phyloP scores from a whole-genome alignment of 1,140 invertebrate species.

The Pseudomyrmex concolor region DNA sequence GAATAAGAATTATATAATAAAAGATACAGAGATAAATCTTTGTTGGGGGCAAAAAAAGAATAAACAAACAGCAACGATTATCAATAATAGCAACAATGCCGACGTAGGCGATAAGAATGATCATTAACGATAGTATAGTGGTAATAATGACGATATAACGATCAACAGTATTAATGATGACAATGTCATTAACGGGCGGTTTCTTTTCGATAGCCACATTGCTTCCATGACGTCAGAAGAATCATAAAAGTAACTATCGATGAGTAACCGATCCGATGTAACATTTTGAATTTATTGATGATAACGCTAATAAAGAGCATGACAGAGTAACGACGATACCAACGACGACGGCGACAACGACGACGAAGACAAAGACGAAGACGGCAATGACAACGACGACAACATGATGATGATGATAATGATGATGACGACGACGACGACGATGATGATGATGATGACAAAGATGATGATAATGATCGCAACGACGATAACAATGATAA shows the following conservation, averaged over 20 bases:
- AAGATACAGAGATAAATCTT: slow-evolving; percentile 2
- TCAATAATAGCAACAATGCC: slow-evolving; percentile 41
- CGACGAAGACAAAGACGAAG: slow-evolving; percentile 4
- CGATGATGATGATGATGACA: not conserved
- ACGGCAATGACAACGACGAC: not conserved
- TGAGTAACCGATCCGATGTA: too few species aligned
- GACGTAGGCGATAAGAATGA: slow-evolving; percentile 22
- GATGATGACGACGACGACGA: not conserved
- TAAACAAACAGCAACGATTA: slow-evolving; percentile 28
- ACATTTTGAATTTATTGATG: too few species aligned
- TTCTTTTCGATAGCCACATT: too few species aligned
- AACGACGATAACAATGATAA: not conserved
- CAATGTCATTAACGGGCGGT: too few species aligned
- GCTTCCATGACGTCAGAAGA: too few species aligned
- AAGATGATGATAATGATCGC: not conserved
- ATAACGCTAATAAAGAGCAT: too few species aligned
- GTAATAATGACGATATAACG: not conserved
- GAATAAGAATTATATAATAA: slow-evolving; percentile 5
- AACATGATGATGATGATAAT: not conserved
- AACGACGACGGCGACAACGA: slow-evolving; percentile 26
- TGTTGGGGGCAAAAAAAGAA: slow-evolving; percentile 3
- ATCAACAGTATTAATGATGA: too few species aligned
- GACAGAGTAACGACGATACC: too few species aligned
- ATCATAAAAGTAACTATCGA: too few species aligned
- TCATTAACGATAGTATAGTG: too few species aligned